Percentiles rank a stretch among this genome's conserved stretches.
Evolutionary conservation across 2,888 invertebrate species (phyloP).

Genomic region (Eupithecia vulgata): DNA sequence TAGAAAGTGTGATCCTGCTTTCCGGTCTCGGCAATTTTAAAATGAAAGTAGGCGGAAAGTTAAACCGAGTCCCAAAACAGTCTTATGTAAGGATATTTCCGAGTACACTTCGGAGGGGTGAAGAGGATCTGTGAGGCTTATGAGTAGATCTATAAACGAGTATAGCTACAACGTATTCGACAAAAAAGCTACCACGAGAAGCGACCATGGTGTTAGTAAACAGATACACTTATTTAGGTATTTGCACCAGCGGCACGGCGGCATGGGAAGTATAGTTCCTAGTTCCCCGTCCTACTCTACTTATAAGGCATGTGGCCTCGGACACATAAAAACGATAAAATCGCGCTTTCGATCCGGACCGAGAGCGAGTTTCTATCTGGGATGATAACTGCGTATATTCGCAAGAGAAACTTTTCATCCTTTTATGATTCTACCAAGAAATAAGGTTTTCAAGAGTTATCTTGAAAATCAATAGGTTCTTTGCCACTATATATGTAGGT

Average conservation of each 20-base stretch:
- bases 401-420: conserved; percentile 49
- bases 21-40: conserved; percentile 33
- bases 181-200: background rate
- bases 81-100: conserved; percentile 27
- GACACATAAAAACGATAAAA: conserved; percentile 68
- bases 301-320: conserved; percentile 58
- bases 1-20: conserved; percentile 35
- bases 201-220: conserved; percentile 27
- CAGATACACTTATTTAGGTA: conserved; percentile 19
- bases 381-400: conserved; percentile 63
- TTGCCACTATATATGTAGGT: background rate
- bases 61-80: conserved; percentile 37
- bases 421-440: conserved; percentile 47
- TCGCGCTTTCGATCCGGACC: conserved; percentile 79
- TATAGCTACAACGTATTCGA: conserved; percentile 7
- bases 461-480: background rate
- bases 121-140: background rate
- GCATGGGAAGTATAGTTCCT: conserved; percentile 47
- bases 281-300: conserved; percentile 56
- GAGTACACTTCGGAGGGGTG: conserved; percentile 9
- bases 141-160: conserved; percentile 1
- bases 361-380: conserved; percentile 72
- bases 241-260: conserved; percentile 21
- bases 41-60: conserved; percentile 42
- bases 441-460: background rate